Conservation (phyloP, 2,797 vertebrate genomes). For the Kryptopterus vitreolus region DNA sequence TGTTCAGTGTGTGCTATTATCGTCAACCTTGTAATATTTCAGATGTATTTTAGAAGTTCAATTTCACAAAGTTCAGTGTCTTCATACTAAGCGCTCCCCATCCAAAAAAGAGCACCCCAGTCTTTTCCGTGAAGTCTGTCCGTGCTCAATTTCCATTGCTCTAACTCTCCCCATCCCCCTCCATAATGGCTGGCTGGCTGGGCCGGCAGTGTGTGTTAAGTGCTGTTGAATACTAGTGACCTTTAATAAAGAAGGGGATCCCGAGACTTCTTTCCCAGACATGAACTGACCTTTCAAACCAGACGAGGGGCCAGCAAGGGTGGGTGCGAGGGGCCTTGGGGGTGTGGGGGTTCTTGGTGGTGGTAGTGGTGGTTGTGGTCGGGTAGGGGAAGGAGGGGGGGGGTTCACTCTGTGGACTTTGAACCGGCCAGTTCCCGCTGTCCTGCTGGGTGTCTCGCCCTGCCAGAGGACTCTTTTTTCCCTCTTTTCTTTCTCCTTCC, state of each 20-base stretch:
- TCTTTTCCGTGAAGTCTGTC: slow-evolving; percentile 28
- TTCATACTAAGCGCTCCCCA: neutral
- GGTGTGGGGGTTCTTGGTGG: slow-evolving; percentile 28
- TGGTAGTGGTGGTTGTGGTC: too few species aligned
- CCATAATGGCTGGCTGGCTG: slow-evolving; percentile 46
- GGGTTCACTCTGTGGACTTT: slow-evolving; percentile 83
- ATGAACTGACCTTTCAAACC: slow-evolving; percentile 94
- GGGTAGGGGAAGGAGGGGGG: neutral
- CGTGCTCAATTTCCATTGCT: slow-evolving; percentile 42
- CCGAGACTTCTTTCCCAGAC: slow-evolving; percentile 93
- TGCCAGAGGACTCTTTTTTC: slow-evolving; percentile 49
- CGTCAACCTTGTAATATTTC: neutral
- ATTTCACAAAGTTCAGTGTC: slow-evolving; percentile 10
- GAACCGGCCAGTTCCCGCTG: slow-evolving; percentile 85
- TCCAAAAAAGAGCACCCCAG: slow-evolving; percentile 3
- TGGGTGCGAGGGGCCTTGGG: slow-evolving; percentile 40
- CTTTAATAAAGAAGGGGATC: slow-evolving; percentile 95
- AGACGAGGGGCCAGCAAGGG: slow-evolving; percentile 82
- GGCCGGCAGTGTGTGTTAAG: slow-evolving; percentile 77
- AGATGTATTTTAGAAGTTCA: neutral
- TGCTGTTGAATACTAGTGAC: slow-evolving; percentile 92
- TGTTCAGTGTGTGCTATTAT: neutral
- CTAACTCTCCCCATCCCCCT: slow-evolving; percentile 37
- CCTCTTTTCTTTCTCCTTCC: slow-evolving; percentile 33
- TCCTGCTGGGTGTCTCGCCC: slow-evolving; percentile 73